phyloP scores from a whole-genome alignment of 2,888 invertebrate genomes.

The Rhyacophila evoluta region DNA sequence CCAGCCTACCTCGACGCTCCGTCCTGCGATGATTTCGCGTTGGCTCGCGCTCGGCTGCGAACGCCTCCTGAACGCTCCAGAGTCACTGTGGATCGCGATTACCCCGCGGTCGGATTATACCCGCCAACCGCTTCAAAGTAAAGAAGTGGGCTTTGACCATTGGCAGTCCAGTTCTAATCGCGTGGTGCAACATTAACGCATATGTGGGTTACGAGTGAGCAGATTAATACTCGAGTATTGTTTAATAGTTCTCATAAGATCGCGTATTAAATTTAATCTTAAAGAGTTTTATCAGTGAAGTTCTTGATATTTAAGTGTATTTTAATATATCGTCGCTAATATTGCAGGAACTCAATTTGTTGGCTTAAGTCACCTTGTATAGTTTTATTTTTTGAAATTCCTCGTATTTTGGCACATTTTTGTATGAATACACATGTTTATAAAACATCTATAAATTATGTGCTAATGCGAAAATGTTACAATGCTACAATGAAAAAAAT shows the following conservation, averaged over 20 bases:
- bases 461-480: no score
- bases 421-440: no score
- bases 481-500: no score
- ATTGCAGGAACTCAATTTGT: no score
- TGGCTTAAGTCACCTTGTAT: no score
- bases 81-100: constrained; percentile 38
- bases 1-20: constrained; percentile 57
- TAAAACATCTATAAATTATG: no score
- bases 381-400: no score
- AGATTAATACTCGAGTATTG: neutral
- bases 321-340: no score
- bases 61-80: constrained; percentile 45
- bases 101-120: constrained; percentile 2
- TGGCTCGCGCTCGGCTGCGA: constrained; percentile 49
- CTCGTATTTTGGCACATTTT: no score
- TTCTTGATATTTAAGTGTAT: no score
- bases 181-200: neutral
- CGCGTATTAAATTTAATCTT: neutral
- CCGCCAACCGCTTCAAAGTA: neutral
- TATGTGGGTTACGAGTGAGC: constrained; percentile 14
- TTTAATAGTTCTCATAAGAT: neutral
- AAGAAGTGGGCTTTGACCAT: neutral
- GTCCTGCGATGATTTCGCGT: constrained; percentile 65
- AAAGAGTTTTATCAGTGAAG: no score
- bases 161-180: neutral